phyloP scores from a whole-genome alignment of 2,888 invertebrate species.

The Choristoneura rosaceana region DNA sequence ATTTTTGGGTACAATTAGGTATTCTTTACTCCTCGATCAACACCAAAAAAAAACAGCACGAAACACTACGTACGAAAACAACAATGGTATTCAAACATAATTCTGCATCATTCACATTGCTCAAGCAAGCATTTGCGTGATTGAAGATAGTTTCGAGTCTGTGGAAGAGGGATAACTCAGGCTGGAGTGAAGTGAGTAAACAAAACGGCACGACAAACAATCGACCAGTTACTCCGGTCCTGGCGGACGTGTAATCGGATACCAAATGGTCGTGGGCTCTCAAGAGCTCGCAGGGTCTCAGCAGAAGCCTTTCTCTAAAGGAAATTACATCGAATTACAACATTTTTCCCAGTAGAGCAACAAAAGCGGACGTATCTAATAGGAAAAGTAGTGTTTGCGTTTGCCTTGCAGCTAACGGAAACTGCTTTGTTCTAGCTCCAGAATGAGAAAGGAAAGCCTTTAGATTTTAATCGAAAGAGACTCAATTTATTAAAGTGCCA shows the following conservation, averaged over 20 bases:
- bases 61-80: not conserved
- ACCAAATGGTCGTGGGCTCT: slow-evolving; percentile 69
- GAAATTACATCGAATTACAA: slow-evolving; percentile 67
- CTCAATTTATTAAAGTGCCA: slow-evolving; percentile 13
- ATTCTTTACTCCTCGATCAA: too few relatives aligned
- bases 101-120: slow-evolving; percentile 13
- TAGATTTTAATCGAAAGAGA: slow-evolving; percentile 28
- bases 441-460: slow-evolving; percentile 15
- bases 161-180: slow-evolving; percentile 55
- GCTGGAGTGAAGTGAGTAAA: slow-evolving; percentile 69
- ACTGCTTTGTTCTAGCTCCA: slow-evolving; percentile 25
- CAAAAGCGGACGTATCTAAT: slow-evolving; percentile 51
- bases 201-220: slow-evolving; percentile 72
- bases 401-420: slow-evolving; percentile 35
- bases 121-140: slow-evolving; percentile 48
- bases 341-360: slow-evolving; percentile 56
- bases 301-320: slow-evolving; percentile 60
- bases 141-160: slow-evolving; percentile 62
- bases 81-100: slow-evolving; percentile 3
- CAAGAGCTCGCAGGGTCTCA: slow-evolving; percentile 57
- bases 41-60: not conserved
- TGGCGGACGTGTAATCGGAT: slow-evolving; percentile 74
- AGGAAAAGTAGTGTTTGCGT: slow-evolving; percentile 41
- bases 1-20: too few relatives aligned
- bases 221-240: slow-evolving; percentile 60